These are phyloP conservation scores for Psittacara wagleri DNA, from an alignment of 2,113 vertebrate genomes.

Conservation along the genomic window DNA sequence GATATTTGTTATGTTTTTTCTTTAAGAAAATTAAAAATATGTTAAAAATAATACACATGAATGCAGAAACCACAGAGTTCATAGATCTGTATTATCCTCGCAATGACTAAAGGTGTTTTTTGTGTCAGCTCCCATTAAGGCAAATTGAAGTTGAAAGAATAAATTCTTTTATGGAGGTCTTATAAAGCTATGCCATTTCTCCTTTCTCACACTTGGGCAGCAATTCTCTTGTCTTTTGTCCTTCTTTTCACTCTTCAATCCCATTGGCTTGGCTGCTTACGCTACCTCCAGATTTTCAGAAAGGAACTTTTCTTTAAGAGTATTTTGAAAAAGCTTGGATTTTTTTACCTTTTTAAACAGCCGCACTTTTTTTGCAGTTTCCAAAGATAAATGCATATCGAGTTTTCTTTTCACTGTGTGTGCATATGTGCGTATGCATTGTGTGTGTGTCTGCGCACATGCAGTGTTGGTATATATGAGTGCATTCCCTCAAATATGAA, in stretches of 20 bases:
- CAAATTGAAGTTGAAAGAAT: neutral
- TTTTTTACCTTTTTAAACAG: neutral
- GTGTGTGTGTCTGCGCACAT: fast-evolving
- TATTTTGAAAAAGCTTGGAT: neutral
- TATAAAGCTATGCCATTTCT: neutral
- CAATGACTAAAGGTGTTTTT: neutral
- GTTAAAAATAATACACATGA: neutral
- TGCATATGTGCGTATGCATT: neutral
- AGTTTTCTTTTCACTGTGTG: neutral
- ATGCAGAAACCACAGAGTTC: neutral
- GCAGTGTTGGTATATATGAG: neutral
- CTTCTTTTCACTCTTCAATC: neutral
- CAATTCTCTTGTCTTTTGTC: neutral
- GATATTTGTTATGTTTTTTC: neutral
- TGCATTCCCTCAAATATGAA: neutral
- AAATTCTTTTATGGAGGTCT: neutral
- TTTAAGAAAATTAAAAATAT: neutral
- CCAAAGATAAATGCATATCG: neutral
- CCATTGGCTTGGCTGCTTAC: neutral
- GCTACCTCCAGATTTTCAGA: neutral
- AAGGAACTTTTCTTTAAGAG: neutral
- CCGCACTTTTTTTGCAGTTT: neutral
- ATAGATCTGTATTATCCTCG: neutral
- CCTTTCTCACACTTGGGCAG: neutral
- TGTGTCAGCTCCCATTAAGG: neutral